Percentiles rank a stretch among this genome's conserved stretches.
These are phyloP conservation scores for Globicephala melas DNA, from an alignment of 2,113 vertebrate species.

Conservation along the genomic window DNA sequence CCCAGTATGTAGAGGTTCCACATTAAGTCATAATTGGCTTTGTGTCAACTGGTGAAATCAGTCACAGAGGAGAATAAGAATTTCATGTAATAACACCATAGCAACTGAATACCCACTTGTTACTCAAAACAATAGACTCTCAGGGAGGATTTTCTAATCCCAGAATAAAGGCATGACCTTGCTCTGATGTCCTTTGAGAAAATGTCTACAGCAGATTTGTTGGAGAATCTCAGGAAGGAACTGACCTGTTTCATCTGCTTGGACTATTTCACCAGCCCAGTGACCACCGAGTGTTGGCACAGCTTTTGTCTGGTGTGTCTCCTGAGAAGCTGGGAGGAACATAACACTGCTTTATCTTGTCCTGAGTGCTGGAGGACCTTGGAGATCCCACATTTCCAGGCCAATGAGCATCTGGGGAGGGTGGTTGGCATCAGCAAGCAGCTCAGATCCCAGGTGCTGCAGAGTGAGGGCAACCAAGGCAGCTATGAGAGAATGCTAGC, in stretches of 20 bases:
- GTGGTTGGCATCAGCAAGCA: constrained; percentile 54
- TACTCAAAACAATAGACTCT: not conserved
- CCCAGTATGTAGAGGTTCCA: constrained; percentile 41
- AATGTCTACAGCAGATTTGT: constrained; percentile 56
- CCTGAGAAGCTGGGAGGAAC: constrained; percentile 66
- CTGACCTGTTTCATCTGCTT: constrained; percentile 71
- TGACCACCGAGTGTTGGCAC: constrained; percentile 70
- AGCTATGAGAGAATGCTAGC: not conserved
- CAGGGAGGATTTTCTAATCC: not conserved
- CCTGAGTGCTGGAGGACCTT: constrained; percentile 67
- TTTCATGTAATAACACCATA: constrained; percentile 42
- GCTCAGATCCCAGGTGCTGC: constrained; percentile 59
- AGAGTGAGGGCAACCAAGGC: not conserved
- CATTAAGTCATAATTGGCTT: constrained; percentile 71
- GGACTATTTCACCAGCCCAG: constrained; percentile 68
- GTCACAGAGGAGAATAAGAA: constrained; percentile 11
- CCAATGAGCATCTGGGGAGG: constrained; percentile 64
- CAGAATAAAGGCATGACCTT: not conserved
- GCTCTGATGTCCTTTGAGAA: constrained; percentile 8
- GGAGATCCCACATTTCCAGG: constrained; percentile 60
- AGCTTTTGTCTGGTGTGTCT: constrained; percentile 73
- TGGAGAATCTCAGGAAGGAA: constrained; percentile 68
- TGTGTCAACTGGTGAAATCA: constrained; percentile 56
- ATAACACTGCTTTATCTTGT: constrained; percentile 30
- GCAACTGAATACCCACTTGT: not conserved